Evolutionary conservation across 2,113 vertebrate species (phyloP).

Genomic region (Puffinus mauretanicus): DNA sequence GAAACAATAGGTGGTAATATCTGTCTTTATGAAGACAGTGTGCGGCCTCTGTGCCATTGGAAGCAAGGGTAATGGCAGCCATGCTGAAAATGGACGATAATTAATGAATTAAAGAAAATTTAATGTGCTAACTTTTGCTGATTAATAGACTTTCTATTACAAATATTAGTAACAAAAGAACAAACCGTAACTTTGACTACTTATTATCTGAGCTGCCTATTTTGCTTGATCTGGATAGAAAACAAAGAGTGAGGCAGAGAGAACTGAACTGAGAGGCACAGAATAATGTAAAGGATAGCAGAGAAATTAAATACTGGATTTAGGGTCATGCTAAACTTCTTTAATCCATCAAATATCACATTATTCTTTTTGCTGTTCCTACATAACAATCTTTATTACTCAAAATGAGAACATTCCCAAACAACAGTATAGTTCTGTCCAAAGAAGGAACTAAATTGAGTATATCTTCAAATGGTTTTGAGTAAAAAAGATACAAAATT

Average conservation of each 20-base stretch:
- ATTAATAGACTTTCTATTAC: neutral
- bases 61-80: neutral
- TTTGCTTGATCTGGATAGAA: neutral
- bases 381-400: neutral
- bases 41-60: neutral
- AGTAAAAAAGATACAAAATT: neutral
- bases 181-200: neutral
- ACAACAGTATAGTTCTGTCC: neutral
- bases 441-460: neutral
- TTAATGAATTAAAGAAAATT: neutral
- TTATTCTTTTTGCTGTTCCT: neutral
- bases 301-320: neutral
- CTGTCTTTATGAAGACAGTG: neutral
- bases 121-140: neutral
- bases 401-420: neutral
- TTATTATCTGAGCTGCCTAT: neutral
- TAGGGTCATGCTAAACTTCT: neutral
- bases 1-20: neutral
- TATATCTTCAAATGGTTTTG: neutral
- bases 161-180: neutral
- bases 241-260: neutral
- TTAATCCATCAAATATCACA: neutral
- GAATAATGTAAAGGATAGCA: neutral
- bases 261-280: neutral
- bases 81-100: neutral